phyloP scores from a whole-genome alignment of 2,113 vertebrate genomes.

The Corythornis madagascariensis region DNA sequence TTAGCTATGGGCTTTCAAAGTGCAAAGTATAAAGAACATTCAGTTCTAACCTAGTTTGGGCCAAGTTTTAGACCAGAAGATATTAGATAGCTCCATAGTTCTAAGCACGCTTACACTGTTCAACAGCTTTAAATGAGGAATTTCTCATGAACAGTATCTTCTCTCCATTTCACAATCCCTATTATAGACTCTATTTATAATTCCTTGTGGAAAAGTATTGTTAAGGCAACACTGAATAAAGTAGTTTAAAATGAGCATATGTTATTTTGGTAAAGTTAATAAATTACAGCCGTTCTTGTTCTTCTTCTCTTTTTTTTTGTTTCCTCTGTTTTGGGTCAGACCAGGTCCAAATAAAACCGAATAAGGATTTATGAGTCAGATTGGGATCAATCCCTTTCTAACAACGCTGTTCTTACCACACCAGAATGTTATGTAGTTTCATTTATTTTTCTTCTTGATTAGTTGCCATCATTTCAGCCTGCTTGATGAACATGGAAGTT shows the following conservation, averaged over 20 bases:
- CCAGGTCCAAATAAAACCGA: not conserved
- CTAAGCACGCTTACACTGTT: not conserved
- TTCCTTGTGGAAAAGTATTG: not conserved
- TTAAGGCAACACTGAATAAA: not conserved
- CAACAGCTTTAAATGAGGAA: not conserved
- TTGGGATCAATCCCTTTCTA: not conserved
- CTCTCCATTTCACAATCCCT: conserved; percentile 3
- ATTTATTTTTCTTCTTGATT: not conserved
- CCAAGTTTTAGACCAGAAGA: not conserved
- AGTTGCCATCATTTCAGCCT: not conserved
- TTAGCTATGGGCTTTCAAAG: not conserved
- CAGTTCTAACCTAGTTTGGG: not conserved
- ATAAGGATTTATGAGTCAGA: not conserved
- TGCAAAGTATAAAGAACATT: not conserved
- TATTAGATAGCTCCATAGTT: not conserved
- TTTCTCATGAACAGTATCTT: not conserved
- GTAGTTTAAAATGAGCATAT: not conserved
- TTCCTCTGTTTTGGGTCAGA: not conserved
- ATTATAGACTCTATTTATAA: conserved; percentile 1
- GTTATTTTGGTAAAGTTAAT: not conserved
- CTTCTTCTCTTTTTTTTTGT: not conserved
- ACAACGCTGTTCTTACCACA: not conserved
- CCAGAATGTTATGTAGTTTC: not conserved
- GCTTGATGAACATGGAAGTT: not conserved
- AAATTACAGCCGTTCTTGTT: not conserved